Evolutionary conservation across 2,888 invertebrate genomes (phyloP).

Genomic region (Drosophila rellima): DNA sequence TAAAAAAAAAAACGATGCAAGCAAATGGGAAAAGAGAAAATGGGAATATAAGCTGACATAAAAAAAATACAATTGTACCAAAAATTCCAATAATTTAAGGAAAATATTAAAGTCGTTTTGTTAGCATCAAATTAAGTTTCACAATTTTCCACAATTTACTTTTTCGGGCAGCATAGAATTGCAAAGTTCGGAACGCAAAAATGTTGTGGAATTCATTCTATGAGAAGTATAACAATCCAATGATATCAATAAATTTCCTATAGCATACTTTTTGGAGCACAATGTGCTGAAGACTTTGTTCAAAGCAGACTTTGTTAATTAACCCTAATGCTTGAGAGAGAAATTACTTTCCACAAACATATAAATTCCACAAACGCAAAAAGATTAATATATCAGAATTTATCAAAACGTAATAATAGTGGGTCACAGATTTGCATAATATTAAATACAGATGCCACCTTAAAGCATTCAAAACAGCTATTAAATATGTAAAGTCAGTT

Average conservation of each 20-base stretch:
- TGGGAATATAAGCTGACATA: neutral
- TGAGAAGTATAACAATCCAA: neutral
- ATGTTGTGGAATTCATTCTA: neutral
- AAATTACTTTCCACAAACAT: too few species aligned
- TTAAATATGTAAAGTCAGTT: conserved; percentile 2
- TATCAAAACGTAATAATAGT: neutral
- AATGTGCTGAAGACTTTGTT: too few species aligned
- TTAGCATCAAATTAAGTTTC: neutral
- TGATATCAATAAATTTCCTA: neutral
- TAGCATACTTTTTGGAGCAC: neutral
- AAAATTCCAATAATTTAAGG: neutral
- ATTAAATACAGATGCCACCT: neutral
- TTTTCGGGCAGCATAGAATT: neutral
- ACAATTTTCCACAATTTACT: neutral
- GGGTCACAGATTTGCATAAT: neutral
- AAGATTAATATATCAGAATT: neutral
- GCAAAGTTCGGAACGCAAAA: neutral
- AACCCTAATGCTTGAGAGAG: too few species aligned
- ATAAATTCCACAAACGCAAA: too few species aligned
- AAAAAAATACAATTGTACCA: neutral
- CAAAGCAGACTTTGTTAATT: too few species aligned
- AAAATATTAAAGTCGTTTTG: neutral
- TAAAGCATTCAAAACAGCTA: conserved; percentile 3
- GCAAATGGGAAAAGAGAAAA: neutral
- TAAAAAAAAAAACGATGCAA: neutral